Base-by-base conservation (phyloP, 2,888 invertebrate genomes). In the Cataglyphis cursor region DNA sequence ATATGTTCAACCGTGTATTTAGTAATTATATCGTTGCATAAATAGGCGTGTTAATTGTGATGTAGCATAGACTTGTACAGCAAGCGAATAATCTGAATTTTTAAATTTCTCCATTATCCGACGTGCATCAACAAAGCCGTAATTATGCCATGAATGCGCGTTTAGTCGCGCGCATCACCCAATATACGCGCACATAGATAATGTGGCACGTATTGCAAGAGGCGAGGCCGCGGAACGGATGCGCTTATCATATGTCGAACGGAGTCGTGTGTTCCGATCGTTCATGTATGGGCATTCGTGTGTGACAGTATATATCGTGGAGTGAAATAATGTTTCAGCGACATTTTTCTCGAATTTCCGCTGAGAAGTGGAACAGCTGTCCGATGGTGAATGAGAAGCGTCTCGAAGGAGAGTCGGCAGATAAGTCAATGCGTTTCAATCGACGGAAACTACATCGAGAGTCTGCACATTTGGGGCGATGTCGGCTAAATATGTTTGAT, bases 151-250 rank as follows among this genome's bases (percentile, higher is more conserved):
- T 44, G 54, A 64, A 54, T n/a, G 41, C 38, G n/a, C 59, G 44
- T 6, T 82, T 61, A 54, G 6, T 68, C 62, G 51, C 51, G 80
- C 70, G 64, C 68, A 54, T 57, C 78, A 78, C 18, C 78, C 68
- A 18, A 44, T 44, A 31, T 57, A 68, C 68, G 59, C 78, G 78
- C 70, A 44, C 28, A 78, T 68, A 78, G 68, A 68, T 68, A 68
- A 78, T 68, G 76, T 68, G 76, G 76, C 76, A 57, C 76, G 76
- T 78, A 78, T 78, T 78, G 78, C 78, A 21, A 70, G 78, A 78
- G 78, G 68, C 78, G 78, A 78, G 78, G 76, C 76, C 76, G 76
- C 76, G 70, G 15, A 28, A 76, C 41, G 41, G 76, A 70, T 78
- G 59, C 70, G 70, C 44, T 59, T 78, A 59, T 70, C 57, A 57